These are phyloP conservation scores for Timema podura DNA, from an alignment of 2,888 invertebrate species.

Conservation along the genomic window DNA sequence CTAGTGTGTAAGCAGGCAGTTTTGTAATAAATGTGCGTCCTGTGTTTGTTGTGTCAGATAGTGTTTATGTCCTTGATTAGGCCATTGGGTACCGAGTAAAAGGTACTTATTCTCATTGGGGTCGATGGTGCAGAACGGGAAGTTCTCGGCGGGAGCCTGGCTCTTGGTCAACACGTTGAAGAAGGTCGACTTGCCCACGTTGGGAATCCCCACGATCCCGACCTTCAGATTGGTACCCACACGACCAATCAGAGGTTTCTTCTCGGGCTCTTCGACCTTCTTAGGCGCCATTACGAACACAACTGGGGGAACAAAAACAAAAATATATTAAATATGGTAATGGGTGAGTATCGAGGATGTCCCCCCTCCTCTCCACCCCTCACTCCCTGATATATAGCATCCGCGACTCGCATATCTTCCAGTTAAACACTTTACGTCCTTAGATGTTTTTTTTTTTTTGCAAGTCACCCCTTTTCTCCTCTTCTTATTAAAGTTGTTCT, in stretches of 20 bases:
- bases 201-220: constrained; percentile 94
- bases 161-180: constrained; percentile 99
- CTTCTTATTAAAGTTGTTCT: constrained; percentile 8
- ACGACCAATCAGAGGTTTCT: constrained; percentile 87
- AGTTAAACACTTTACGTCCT: not conserved
- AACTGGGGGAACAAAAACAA: constrained; percentile 1
- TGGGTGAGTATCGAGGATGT: constrained; percentile 15
- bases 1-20: no score
- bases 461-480: constrained; percentile 5
- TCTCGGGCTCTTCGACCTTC: constrained; percentile 85
- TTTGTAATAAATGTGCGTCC: no score
- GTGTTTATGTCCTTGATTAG: no score
- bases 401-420: constrained; percentile 12
- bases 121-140: constrained; percentile 99
- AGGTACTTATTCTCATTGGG: constrained; percentile 99
- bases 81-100: constrained; percentile 20
- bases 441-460: constrained; percentile 14
- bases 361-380: constrained; percentile 1
- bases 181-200: constrained; percentile 99
- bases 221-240: constrained; percentile 95
- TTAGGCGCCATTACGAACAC: constrained; percentile 68
- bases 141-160: constrained; percentile 96
- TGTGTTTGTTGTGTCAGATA: no score
- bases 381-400: not conserved
- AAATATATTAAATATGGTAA: constrained; percentile 24